Evolutionary conservation across 1,140 invertebrate genomes (phyloP).

Genomic region (Rhagoletis pomonella): DNA sequence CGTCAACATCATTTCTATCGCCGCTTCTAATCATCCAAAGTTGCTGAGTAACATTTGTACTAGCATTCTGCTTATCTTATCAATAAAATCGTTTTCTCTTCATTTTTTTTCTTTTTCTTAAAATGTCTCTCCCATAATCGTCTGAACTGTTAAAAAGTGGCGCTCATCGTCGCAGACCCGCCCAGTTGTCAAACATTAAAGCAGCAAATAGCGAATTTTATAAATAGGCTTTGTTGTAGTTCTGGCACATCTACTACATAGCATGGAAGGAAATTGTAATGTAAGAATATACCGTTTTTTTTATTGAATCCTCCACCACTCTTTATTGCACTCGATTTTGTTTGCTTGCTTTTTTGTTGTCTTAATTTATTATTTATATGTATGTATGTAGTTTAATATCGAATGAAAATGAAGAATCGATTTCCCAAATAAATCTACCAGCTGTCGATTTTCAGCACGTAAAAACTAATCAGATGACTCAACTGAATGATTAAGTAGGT

Average conservation of each 20-base stretch:
- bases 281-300: background rate
- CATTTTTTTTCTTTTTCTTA: background rate
- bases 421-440: background rate
- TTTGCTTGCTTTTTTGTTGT: background rate
- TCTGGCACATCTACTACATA: background rate
- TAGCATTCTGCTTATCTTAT: constrained; percentile 4
- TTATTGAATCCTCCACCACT: too few species aligned
- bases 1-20: constrained; percentile 2
- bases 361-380: background rate
- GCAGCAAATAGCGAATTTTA: background rate
- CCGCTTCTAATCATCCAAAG: background rate
- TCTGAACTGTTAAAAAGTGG: too few species aligned
- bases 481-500: constrained; percentile 30
- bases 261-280: background rate
- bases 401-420: background rate
- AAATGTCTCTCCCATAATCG: background rate
- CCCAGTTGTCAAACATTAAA: background rate
- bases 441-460: background rate
- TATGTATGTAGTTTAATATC: too few species aligned
- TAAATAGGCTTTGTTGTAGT: constrained; percentile 5
- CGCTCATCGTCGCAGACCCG: background rate
- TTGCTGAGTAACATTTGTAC: background rate
- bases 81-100: background rate
- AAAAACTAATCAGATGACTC: background rate
- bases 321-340: background rate